Base-by-base conservation (phyloP, 2,797 vertebrate genomes). In the Lepidocolaptes lacrymiger region DNA sequence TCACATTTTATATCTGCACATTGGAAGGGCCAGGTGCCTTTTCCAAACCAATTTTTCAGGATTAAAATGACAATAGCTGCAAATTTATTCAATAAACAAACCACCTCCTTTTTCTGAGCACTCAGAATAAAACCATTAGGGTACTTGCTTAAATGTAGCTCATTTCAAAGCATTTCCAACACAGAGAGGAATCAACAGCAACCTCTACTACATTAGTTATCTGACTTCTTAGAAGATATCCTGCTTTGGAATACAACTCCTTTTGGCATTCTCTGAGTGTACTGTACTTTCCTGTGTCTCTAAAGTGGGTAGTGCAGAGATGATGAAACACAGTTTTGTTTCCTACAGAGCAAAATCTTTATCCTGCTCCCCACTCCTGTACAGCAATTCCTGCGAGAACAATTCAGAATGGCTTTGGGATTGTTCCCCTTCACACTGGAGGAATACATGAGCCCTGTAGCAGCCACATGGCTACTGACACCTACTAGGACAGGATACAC, bases 11-110 rank as follows among this genome's bases (percentile, higher is more conserved):
- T 67, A 85, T 54, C 28, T 86, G 76, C 62, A 88, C 18, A 22
- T 28, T 86, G 88, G 83, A 90, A 94, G 36, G 10, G 19, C 24
- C 41, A 83, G 73, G 62, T 86, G 30, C 37, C 39, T 93, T 72
- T 88, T 88, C 58, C 69, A 88, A 91, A 86, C 23, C 54, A 84
- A 81, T 95, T 88, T 94, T 91, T 96, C 73, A 90, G 80, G 66
- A 91, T 86, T 95, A 90, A 91, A 90, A 75, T 86, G 27, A 94
- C 46, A 84, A 69, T 64, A 58, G 73, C 58, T 86, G 30, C 66
- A 90, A 86, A 95, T 93, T 44, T 88, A 86, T 90, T 93, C 66
- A 64, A 71, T 78, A 94, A 93, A 91, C 44, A 94, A 91, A 80
- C 49, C 30, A 49, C 16, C 26, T 64, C 5, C 4, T 52, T 56